Base-by-base conservation (phyloP, 2,888 invertebrate genomes). In the Melanargia galathea region DNA sequence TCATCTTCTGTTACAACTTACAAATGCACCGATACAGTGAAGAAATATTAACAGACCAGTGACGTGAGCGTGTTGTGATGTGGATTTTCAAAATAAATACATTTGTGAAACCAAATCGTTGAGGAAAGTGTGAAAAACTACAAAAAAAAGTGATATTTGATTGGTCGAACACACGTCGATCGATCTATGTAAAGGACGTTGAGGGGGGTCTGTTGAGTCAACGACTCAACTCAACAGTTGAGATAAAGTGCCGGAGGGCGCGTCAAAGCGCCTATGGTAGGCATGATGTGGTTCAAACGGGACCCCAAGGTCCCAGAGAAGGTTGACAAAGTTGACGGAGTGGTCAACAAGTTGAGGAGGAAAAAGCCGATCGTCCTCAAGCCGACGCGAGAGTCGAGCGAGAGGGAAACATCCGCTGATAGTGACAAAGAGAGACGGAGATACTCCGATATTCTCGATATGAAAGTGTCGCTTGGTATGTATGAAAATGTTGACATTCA, bases 241-340 rank as follows among this genome's bases (percentile, higher is more conserved):
- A 30, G 38, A 26, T 30, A 33, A 18, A 11, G 55, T 6, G 22
- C 43, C 40, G 22, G 20, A 52, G 33, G 60, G 60, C 45, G 55
- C 56, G 24, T 16, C n/a, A 16, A 18, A 62, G 57, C 66, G 70
- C 66, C 61, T 74, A 78, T 81, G 71, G 78, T 79, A 77, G 81
- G 81, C 77, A 90, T 88, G 90, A 90, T 90, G 91, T 90, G 90
- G 90, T 90, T 90, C 68, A 91, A 88, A 73, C 76, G 90, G 73
- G 90, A 90, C 68, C 83, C 90, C 66, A 90, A 90, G 74, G 83
- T 80, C 67, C 76, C 81, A 40, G 87, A 88, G 49, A 88, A 88
- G 62, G 71, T 76, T 56, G 79, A 74, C 20, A 88, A 66, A 22
- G 63, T 51, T 22, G 65, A 89, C 72, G 89, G 88, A 8, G 77